These are phyloP conservation scores for Nesidiocoris tenuis DNA, from an alignment of 2,888 invertebrate genomes.

Conservation along the genomic window DNA sequence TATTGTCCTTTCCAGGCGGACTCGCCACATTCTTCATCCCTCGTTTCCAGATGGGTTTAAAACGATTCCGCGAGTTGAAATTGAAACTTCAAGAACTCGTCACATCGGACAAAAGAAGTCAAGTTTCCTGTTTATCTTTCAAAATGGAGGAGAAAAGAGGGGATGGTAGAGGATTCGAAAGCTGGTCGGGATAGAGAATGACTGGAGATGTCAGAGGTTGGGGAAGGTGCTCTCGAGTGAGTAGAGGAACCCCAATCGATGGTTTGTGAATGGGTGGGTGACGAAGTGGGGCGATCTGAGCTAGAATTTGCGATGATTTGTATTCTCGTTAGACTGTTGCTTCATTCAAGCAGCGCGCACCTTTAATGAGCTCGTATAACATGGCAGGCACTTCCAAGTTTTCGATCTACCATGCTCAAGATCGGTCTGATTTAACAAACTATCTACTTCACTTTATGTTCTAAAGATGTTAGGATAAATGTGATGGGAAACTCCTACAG, in stretches of 20 bases:
- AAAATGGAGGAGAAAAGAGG: not conserved
- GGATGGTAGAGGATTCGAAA: not conserved
- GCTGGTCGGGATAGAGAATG: not conserved
- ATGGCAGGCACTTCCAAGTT: no score
- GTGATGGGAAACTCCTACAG: no score
- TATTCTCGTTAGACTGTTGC: not conserved
- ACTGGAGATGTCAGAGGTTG: not conserved
- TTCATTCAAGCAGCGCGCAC: no score
- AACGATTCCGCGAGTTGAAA: not conserved
- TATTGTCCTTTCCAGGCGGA: no score
- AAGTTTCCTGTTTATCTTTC: conserved; percentile 26
- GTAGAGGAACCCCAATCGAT: conserved; percentile 36
- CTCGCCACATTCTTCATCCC: not conserved
- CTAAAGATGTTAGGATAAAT: no score
- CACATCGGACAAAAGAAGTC: conserved; percentile 9
- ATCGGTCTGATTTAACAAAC: no score
- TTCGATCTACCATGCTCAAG: no score
- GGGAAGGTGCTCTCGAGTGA: not conserved
- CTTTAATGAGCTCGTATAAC: no score
- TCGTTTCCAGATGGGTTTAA: not conserved
- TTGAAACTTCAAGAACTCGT: conserved; percentile 4
- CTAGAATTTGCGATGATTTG: not conserved
- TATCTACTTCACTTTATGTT: no score
- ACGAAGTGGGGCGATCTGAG: not conserved
- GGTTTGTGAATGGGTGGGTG: conserved; percentile 30